Evolutionary conservation across 2,797 vertebrate species (phyloP).

Genomic region (Monodelphis domestica): DNA sequence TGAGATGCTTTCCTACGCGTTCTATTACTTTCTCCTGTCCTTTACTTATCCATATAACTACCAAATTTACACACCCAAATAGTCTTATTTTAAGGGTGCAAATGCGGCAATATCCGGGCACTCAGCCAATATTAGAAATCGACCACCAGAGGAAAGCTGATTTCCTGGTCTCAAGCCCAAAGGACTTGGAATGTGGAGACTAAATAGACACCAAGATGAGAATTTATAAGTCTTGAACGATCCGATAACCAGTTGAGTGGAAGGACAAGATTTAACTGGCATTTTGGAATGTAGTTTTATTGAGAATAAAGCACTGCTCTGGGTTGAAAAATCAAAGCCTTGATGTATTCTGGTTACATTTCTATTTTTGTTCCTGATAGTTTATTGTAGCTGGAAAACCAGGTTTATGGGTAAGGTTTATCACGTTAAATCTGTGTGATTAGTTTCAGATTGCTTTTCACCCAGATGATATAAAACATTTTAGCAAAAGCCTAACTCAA

Average conservation of each 20-base stretch:
- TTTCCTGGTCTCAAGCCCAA: constrained; percentile 34
- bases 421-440: constrained; percentile 61
- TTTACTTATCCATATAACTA: not conserved
- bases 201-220: constrained; percentile 41
- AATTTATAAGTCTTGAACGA: constrained; percentile 60
- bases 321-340: constrained; percentile 66
- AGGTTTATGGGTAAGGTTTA: constrained; percentile 30
- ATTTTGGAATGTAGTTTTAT: constrained; percentile 48
- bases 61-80: constrained; percentile 7
- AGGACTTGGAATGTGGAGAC: constrained; percentile 43
- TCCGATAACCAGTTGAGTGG: constrained; percentile 52
- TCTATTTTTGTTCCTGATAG: constrained; percentile 50
- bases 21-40: not conserved
- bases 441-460: constrained; percentile 70
- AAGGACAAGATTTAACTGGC: constrained; percentile 64
- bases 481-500: constrained; percentile 54
- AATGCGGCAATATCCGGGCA: not conserved
- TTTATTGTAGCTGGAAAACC: constrained; percentile 65
- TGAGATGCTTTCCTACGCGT: not conserved
- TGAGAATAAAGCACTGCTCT: constrained; percentile 58
- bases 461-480: constrained; percentile 62
- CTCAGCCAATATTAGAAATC: not conserved
- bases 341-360: constrained; percentile 68
- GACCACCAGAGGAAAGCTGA: not conserved
- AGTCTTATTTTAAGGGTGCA: not conserved